Conservation (phyloP, 2,888 invertebrate species). For the Polyploca ridens region DNA sequence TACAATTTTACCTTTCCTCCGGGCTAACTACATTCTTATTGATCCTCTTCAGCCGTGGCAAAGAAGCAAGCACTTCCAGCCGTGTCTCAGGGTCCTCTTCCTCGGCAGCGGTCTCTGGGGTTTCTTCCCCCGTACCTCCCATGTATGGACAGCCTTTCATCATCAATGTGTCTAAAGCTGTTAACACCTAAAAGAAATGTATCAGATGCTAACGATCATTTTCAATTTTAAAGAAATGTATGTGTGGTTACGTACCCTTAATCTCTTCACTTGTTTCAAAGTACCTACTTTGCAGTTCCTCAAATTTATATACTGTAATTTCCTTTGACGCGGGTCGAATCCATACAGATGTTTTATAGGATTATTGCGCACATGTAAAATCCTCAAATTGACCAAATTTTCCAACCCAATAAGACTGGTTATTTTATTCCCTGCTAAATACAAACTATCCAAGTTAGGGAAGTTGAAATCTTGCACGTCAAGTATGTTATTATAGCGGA, state of each 20-base stretch:
- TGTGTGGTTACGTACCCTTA: slow-evolving; percentile 61
- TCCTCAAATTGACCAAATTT: slow-evolving; percentile 84
- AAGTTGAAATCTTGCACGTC: slow-evolving; percentile 77
- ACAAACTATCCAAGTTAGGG: slow-evolving; percentile 87
- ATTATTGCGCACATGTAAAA: slow-evolving; percentile 90
- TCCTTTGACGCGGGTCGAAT: slow-evolving; percentile 67
- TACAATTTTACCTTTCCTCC: slow-evolving; percentile 73
- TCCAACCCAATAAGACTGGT: slow-evolving; percentile 85
- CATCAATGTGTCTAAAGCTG: slow-evolving; percentile 77
- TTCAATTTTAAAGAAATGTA: background rate
- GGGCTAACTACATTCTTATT: slow-evolving; percentile 79
- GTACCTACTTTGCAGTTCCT: slow-evolving; percentile 81
- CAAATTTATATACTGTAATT: slow-evolving; percentile 83
- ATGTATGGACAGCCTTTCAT: slow-evolving; percentile 83
- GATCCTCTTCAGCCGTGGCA: slow-evolving; percentile 81
- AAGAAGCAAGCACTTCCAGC: slow-evolving; percentile 74
- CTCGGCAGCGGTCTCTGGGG: slow-evolving; percentile 56
- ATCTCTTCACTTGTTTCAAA: slow-evolving; percentile 81
- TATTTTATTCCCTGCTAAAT: slow-evolving; percentile 90
- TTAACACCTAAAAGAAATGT: slow-evolving; percentile 57
- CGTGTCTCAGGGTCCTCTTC: slow-evolving; percentile 71
- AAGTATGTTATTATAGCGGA: slow-evolving; percentile 78
- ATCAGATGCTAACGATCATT: too few species aligned
- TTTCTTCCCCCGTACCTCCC: slow-evolving; percentile 73
- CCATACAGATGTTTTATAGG: slow-evolving; percentile 81